phyloP scores from a whole-genome alignment of 2,797 vertebrate species.

The Epinephelus malabaricus region DNA sequence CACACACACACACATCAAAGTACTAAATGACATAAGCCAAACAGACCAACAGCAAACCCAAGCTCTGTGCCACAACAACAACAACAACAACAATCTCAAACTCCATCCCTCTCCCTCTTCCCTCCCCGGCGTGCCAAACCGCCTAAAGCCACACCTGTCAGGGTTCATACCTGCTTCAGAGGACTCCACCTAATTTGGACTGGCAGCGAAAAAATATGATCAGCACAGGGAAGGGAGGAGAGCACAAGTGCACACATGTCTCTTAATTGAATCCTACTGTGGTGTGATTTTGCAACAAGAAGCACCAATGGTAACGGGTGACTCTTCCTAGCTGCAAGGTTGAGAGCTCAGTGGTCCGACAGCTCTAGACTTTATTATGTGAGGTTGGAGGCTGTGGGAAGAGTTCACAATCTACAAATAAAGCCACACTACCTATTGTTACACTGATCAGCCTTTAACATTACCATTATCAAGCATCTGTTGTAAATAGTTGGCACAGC shows the following conservation, averaged over 20 bases:
- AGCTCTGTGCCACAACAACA: constrained; percentile 40
- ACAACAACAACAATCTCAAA: constrained; percentile 40
- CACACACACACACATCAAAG: neutral
- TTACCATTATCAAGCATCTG: neutral
- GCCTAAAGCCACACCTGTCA: constrained; percentile 56
- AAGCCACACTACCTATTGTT: neutral
- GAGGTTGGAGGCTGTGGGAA: constrained; percentile 6
- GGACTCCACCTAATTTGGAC: constrained; percentile 74
- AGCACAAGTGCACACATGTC: constrained; percentile 73
- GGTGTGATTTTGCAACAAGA: constrained; percentile 34
- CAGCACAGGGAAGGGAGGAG: constrained; percentile 65
- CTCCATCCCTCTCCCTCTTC: constrained; percentile 16
- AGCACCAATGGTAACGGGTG: neutral
- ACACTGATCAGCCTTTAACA: neutral
- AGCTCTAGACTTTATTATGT: neutral
- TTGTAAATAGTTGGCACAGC: neutral
- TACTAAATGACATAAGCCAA: constrained; percentile 15
- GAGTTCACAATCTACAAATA: neutral
- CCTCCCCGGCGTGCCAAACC: constrained; percentile 5
- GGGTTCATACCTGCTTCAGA: constrained; percentile 81
- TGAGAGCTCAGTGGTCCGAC: neutral
- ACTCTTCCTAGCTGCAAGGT: neutral
- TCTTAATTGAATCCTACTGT: constrained; percentile 33
- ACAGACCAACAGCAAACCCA: constrained; percentile 49
- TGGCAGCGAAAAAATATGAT: constrained; percentile 65